Evolutionary conservation across 2,113 vertebrate species (phyloP).

Genomic region (Notarius quadriscutis): DNA sequence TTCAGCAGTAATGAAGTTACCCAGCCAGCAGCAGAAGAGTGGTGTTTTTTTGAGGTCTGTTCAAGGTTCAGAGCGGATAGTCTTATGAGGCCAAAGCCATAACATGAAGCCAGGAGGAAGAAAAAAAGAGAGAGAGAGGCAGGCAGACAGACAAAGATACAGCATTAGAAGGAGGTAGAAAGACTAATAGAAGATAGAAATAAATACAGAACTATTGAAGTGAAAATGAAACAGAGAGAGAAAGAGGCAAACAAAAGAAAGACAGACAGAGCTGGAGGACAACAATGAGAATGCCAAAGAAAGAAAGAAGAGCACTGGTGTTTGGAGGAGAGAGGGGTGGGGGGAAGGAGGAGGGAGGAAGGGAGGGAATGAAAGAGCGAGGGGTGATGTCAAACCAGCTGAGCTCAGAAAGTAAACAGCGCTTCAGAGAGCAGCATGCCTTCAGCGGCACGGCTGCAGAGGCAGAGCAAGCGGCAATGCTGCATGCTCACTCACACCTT

Average conservation of each 20-base stretch:
- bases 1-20: slow-evolving; percentile 61
- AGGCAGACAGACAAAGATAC: slow-evolving; percentile 12
- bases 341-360: slow-evolving; percentile 57
- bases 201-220: slow-evolving; percentile 4
- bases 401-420: slow-evolving; percentile 82
- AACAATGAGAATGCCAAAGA: slow-evolving; percentile 29
- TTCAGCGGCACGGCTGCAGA: slow-evolving; percentile 63
- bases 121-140: neutral
- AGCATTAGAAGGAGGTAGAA: slow-evolving; percentile 30
- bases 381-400: slow-evolving; percentile 75
- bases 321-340: slow-evolving; percentile 42
- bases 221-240: slow-evolving; percentile 12
- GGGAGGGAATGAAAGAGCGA: slow-evolving; percentile 45
- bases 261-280: slow-evolving; percentile 28
- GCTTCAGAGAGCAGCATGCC: slow-evolving; percentile 76
- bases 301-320: slow-evolving; percentile 19
- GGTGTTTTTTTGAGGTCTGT: slow-evolving; percentile 55
- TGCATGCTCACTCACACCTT: slow-evolving; percentile 56
- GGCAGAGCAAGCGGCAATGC: slow-evolving; percentile 62
- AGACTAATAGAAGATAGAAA: neutral
- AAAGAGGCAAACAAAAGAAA: slow-evolving; percentile 45
- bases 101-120: slow-evolving; percentile 68
- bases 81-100: slow-evolving; percentile 64
- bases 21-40: slow-evolving; percentile 31
- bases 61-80: slow-evolving; percentile 56